Conservation (phyloP, 2,797 vertebrate species). For the Dicrostonyx torquatus region DNA sequence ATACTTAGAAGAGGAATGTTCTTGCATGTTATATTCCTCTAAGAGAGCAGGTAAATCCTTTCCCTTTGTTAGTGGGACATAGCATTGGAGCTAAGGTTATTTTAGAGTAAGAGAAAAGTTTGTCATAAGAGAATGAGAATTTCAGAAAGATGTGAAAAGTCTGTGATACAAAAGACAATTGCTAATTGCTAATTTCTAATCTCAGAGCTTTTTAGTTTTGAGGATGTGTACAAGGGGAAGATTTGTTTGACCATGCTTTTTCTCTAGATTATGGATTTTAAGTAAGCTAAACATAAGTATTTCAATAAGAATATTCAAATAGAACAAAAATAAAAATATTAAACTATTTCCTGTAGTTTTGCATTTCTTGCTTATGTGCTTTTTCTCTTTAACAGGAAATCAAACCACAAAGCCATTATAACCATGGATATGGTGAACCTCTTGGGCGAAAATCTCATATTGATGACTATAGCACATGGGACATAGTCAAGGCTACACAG, state of each 20-base stretch:
- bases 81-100: neutral
- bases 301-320: slow-evolving; percentile 53
- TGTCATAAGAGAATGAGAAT: neutral
- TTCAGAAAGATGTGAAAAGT: neutral
- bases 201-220: neutral
- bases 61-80: neutral
- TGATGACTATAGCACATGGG: slow-evolving; percentile 99
- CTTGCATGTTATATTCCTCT: neutral
- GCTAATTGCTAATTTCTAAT: neutral
- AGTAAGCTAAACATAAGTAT: slow-evolving; percentile 27
- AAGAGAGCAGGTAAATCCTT: neutral
- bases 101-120: neutral
- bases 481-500: slow-evolving; percentile 99
- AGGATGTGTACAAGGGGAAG: neutral
- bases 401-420: slow-evolving; percentile 97
- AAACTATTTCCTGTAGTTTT: slow-evolving; percentile 38
- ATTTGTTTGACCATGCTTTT: slow-evolving; percentile 46
- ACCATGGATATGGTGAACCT: slow-evolving; percentile 96
- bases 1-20: neutral
- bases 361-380: slow-evolving; percentile 46
- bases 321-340: slow-evolving; percentile 54
- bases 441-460: slow-evolving; percentile 95
- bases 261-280: neutral
- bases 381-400: slow-evolving; percentile 90
- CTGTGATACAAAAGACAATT: neutral